Percentiles rank a stretch among this genome's conserved stretches.
Conservation (phyloP, 2,797 vertebrate genomes). For the Catostomus latipinnis region DNA sequence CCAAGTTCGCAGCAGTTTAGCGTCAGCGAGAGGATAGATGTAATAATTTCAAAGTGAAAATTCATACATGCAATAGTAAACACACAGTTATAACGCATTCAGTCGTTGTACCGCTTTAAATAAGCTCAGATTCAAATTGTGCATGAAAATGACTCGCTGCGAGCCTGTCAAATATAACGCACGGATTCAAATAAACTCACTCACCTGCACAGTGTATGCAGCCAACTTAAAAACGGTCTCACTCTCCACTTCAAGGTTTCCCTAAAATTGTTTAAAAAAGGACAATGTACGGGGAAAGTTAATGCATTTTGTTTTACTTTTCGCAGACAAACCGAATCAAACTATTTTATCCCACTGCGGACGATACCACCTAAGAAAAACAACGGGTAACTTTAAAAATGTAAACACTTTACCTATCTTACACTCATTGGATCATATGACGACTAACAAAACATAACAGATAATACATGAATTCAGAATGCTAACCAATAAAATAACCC, state of each 20-base stretch:
- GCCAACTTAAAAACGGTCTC: conserved; percentile 92
- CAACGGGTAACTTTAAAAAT: neutral
- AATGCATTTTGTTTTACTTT: too few relatives aligned
- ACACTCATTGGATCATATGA: neutral
- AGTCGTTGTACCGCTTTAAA: neutral
- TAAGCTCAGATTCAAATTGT: conserved; percentile 53
- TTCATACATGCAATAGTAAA: neutral
- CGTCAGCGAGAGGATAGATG: neutral
- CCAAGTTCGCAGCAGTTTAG: neutral
- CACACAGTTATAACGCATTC: neutral
- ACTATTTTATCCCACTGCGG: conserved; percentile 67
- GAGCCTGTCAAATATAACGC: conserved; percentile 37
- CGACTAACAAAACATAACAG: neutral
- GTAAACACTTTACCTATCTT: neutral
- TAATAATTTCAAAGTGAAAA: neutral
- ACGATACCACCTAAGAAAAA: conserved; percentile 76
- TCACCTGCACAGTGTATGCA: conserved; percentile 93
- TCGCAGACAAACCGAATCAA: neutral
- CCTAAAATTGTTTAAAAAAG: conserved; percentile 74
- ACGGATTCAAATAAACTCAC: conserved; percentile 53
- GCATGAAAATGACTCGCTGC: conserved; percentile 19
- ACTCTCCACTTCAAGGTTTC: conserved; percentile 90
- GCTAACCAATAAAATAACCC: neutral
- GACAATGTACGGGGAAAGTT: conserved; percentile 3
- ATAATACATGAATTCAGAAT: neutral